Percentiles rank a stretch among this genome's conserved stretches.
These are phyloP conservation scores for Agrochola circellaris DNA, from an alignment of 2,888 invertebrate species.

Conservation along the genomic window DNA sequence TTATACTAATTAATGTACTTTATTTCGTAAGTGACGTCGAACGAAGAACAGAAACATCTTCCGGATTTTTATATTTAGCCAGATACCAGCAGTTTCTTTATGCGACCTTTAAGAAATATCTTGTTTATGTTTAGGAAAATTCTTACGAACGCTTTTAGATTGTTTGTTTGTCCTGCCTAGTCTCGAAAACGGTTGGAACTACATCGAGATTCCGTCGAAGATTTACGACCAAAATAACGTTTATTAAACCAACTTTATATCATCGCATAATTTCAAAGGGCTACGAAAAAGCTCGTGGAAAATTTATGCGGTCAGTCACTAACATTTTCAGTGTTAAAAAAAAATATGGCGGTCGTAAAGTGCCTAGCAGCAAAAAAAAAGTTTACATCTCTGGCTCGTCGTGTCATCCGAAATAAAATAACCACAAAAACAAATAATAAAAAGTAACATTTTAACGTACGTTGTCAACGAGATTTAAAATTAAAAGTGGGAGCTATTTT, in stretches of 20 bases:
- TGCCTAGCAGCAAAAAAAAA: constrained; percentile 22
- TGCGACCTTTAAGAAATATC: constrained; percentile 34
- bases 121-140: constrained; percentile 25
- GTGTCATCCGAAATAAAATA: constrained; percentile 50
- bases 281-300: constrained; percentile 22
- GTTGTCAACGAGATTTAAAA: constrained; percentile 66
- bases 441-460: constrained; percentile 51
- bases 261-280: constrained; percentile 40
- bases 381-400: constrained; percentile 20
- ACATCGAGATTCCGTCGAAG: constrained; percentile 21
- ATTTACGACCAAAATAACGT: constrained; percentile 36
- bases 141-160: constrained; percentile 38
- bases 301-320: constrained; percentile 50
- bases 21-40: constrained; percentile 21
- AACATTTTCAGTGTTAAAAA: constrained; percentile 37
- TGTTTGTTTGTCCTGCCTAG: constrained; percentile 48
- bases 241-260: constrained; percentile 35
- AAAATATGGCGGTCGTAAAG: constrained; percentile 31
- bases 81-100: constrained; percentile 13
- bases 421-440: constrained; percentile 68
- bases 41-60: constrained; percentile 14
- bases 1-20: not conserved
- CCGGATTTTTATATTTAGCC: constrained; percentile 17
- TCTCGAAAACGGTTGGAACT: constrained; percentile 43
- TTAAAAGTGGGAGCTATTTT: constrained; percentile 63